These are phyloP conservation scores for Silurus meridionalis DNA, from an alignment of 2,113 vertebrate species.

Conservation along the genomic window DNA sequence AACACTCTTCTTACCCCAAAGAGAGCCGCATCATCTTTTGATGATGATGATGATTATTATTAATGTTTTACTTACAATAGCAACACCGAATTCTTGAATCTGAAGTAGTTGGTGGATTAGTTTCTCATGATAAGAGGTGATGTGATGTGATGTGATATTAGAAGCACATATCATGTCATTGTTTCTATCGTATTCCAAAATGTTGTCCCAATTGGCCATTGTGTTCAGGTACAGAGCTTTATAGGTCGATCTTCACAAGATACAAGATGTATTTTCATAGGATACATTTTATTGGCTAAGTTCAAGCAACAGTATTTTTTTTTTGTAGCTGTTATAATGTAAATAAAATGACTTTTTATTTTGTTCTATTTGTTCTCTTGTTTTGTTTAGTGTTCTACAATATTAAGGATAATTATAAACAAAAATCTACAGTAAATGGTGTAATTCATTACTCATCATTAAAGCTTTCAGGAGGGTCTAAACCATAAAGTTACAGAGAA, in stretches of 20 bases:
- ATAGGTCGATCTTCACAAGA: background rate
- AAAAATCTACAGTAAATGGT: background rate
- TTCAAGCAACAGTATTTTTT: background rate
- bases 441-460: background rate
- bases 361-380: background rate
- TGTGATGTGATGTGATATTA: too few species aligned
- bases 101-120: too few species aligned
- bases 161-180: background rate
- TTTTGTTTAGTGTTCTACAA: background rate
- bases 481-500: background rate
- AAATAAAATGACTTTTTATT: background rate
- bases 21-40: too few species aligned
- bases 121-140: too few species aligned
- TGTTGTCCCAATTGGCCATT: background rate
- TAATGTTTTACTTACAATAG: too few species aligned
- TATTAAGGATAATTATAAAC: background rate
- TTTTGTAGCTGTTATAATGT: background rate
- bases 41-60: too few species aligned
- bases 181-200: background rate
- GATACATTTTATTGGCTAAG: background rate
- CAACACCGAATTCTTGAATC: too few species aligned
- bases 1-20: too few species aligned
- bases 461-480: background rate
- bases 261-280: too few species aligned
- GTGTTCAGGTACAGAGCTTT: background rate